Conservation (phyloP, 2,888 invertebrate species). For the Cabera pusaria region DNA sequence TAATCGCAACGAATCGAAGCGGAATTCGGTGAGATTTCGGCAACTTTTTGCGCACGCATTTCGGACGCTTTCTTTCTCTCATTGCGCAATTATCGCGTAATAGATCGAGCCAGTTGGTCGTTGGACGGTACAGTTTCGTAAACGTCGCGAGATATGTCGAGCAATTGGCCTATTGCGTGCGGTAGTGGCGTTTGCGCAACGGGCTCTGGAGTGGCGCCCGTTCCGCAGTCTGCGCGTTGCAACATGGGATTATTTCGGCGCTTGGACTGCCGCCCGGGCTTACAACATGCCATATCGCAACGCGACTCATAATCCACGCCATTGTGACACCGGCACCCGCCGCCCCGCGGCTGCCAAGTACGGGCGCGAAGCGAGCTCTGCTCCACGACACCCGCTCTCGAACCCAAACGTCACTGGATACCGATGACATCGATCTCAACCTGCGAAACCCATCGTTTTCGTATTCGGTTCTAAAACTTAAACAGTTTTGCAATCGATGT, state of each 20-base stretch:
- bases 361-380: constrained; percentile 58
- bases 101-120: constrained; percentile 59
- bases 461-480: constrained; percentile 77
- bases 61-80: constrained; percentile 81
- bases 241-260: constrained; percentile 81
- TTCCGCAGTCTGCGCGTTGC: constrained; percentile 77
- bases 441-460: constrained; percentile 49
- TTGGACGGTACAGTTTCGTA: constrained; percentile 68
- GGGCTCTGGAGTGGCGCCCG: constrained; percentile 75
- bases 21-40: constrained; percentile 70
- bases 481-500: constrained; percentile 82
- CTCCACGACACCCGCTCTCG: constrained; percentile 52
- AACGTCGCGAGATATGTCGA: constrained; percentile 52
- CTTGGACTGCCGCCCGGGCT: constrained; percentile 79
- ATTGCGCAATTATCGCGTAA: constrained; percentile 76
- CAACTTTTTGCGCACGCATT: constrained; percentile 77
- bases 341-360: constrained; percentile 73
- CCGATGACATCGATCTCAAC: constrained; percentile 14
- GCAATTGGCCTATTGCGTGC: constrained; percentile 69
- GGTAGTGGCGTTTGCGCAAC: constrained; percentile 66
- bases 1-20: constrained; percentile 77
- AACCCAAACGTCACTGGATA: constrained; percentile 44
- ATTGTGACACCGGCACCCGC: constrained; percentile 70
- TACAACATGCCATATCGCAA: constrained; percentile 82
- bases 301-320: constrained; percentile 76